Base-by-base conservation (phyloP, 2,888 invertebrate genomes). In the Cephus rjabovi region DNA sequence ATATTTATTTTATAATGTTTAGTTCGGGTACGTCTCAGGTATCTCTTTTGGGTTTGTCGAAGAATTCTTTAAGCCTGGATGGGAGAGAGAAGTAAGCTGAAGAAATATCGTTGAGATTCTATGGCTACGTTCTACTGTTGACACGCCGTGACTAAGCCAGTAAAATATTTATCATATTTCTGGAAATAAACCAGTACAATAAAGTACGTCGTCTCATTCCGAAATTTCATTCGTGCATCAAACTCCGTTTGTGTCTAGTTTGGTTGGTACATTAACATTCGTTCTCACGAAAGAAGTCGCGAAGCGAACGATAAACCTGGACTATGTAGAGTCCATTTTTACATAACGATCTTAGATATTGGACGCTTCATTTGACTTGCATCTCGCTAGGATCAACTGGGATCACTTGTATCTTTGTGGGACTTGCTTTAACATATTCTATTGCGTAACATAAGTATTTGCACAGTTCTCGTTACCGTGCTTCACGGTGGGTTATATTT, bases 111-210 rank as follows among this genome's bases (percentile, higher is more conserved):
- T 56, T 56, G 15, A 9, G 23, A 23, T 23, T 56, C 2, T 23
- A 56, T 23, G 23, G 23, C 40, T 2, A 56, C 23, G 23, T 23
- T 56, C 6, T 56, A 56, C 40, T 23, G 40, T 23, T 56, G 9
- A 56, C 23, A 56, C 6, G 23, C 40, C 40, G 9, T 56, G 23
- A 23, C 40, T 15, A 4, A 40, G 40, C 15, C 23, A 56, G 40
- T 56, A 2, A 76, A 80, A 81, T 84, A 83, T 85, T 83, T 83
- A 84, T 84, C 81, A 83, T 79, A 82, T 86, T 84, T 86, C 86
- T 84, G 86, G 84, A 86, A 86, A 86, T 86, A 86, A 86, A 71
- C 31, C 71, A 15, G 71, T 33, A 33, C 71, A 71, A 12, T 12
- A 31, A 71, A 31, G 71, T 9, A 71, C 31, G 71, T 56, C 40